phyloP scores from a whole-genome alignment of 1,140 invertebrate genomes.

The Stegodyphus mimosarum region DNA sequence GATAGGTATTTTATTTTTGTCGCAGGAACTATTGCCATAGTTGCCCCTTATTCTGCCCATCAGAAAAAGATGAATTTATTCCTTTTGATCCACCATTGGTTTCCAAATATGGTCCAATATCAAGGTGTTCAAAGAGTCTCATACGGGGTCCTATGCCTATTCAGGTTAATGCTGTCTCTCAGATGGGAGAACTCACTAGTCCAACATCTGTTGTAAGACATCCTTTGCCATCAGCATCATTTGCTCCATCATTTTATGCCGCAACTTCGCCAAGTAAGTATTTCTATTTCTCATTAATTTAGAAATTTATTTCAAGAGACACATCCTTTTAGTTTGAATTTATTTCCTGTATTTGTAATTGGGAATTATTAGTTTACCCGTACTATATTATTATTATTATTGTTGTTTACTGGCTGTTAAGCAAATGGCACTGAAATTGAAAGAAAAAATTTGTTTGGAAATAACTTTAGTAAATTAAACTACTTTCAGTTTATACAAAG shows the following conservation, averaged over 20 bases:
- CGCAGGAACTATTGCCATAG: background rate
- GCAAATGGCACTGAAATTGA: too few relatives aligned
- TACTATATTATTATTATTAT: too few relatives aligned
- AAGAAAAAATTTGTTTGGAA: too few relatives aligned
- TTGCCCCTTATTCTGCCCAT: constrained; percentile 52
- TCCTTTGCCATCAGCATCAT: constrained; percentile 58
- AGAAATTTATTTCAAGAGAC: background rate
- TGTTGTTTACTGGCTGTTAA: too few relatives aligned
- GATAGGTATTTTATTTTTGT: background rate
- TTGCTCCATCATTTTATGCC: constrained; percentile 53
- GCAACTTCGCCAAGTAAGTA: constrained; percentile 19
- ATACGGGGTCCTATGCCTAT: constrained; percentile 57
- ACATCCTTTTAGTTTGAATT: too few relatives aligned
- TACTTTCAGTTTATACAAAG: too few relatives aligned
- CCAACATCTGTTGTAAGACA: constrained; percentile 58
- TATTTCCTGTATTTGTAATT: too few relatives aligned
- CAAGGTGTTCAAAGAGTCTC: constrained; percentile 74
- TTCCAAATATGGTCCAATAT: constrained; percentile 84
- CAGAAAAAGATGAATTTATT: constrained; percentile 78
- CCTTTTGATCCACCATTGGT: constrained; percentile 79
- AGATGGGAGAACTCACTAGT: constrained; percentile 60
- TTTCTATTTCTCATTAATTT: background rate
- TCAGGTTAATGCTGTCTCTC: constrained; percentile 61
- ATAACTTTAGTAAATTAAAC: too few relatives aligned
- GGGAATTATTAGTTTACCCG: too few relatives aligned